Evolutionary conservation across 35 echinoderm and acorn worm genomes (phyloP), one percentile per base, ranked within the genome.

Genomic region (Lytechinus pictus): DNA sequence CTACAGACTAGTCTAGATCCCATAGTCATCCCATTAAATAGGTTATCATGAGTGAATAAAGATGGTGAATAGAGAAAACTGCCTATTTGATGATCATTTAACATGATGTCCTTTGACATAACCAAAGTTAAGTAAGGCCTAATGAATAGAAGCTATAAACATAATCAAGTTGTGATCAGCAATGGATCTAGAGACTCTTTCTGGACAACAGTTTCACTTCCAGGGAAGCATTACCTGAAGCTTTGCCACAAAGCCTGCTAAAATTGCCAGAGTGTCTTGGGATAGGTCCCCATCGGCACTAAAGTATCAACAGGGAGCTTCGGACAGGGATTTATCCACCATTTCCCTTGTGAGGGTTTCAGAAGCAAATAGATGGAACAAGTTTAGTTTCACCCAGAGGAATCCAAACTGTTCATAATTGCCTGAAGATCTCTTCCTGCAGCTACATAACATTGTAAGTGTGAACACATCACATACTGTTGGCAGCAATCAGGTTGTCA

Each of bases 401-500:
- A 79, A 79, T 79, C 19, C 66, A 79, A 8, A 4, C 16, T 79
- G 2, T 79, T 0, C 66, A n/a, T 24, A 24, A 79, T 79, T 79
- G 66, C 66, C 16, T 24, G 19, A 79, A 79, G 66, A 79, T 79
- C 66, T 24, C 66, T 79, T 79, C 66, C 66, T 79, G 4, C 66
- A n/a, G 9, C 19, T n/a, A 79, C 6, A 1, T 6, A 0, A n/a
- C 66, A 7, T 24, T 24, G 66, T 16, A 16, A 1, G 66, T 79
- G 66, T 79, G 16, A 79, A 79, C 66, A 8, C 66, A 79, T 16
- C n/a, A 16, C 66, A 24, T 7, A 79, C 21, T 79, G 66, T 79
- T 79, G 66, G 66, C 66, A 79, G 66, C 66, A 79, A 79, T 79
- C 66, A 19, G 66, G 66, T 79, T 79, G 66, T 79, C 66, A 79